phyloP scores from a whole-genome alignment of 2,888 invertebrate species.

The Drosophila colorata region DNA sequence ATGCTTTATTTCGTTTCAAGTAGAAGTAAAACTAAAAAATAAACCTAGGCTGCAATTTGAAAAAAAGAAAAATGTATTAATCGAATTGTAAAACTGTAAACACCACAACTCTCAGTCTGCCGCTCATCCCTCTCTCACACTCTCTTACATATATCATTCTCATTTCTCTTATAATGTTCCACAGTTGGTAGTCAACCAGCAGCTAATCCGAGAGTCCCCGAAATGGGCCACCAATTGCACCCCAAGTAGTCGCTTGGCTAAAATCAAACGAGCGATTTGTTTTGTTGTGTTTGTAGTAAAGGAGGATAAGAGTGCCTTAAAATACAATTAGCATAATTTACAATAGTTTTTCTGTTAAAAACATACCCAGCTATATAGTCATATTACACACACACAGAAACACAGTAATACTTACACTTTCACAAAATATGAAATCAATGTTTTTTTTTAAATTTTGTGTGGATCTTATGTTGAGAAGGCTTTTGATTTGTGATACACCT shows the following conservation, averaged over 20 bases:
- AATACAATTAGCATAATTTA: conserved; percentile 52
- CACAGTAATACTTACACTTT: conserved; percentile 39
- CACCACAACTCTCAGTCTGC: conserved; percentile 29
- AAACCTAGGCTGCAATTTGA: conserved; percentile 56
- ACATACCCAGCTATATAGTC: conserved; percentile 39
- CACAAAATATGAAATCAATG: conserved; percentile 1
- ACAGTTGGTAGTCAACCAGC: conserved; percentile 41
- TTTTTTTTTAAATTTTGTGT: background rate
- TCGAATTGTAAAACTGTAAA: conserved; percentile 22
- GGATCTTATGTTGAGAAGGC: conserved; percentile 9
- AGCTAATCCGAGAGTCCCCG: conserved; percentile 41
- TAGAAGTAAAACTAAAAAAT: conserved; percentile 23
- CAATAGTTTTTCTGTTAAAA: conserved; percentile 1
- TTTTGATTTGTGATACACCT: too few species aligned
- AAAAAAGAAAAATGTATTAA: conserved; percentile 40
- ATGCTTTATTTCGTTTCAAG: conserved; percentile 42
- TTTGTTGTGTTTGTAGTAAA: conserved; percentile 45
- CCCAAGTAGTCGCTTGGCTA: conserved; percentile 53
- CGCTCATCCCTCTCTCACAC: conserved; percentile 22
- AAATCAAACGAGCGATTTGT: conserved; percentile 68
- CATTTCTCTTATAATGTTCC: conserved; percentile 20
- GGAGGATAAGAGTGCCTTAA: conserved; percentile 48
- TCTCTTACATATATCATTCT: conserved; percentile 23
- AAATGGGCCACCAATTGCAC: conserved; percentile 28
- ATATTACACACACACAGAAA: conserved; percentile 11